Evolutionary conservation across 2,888 invertebrate species (phyloP), one percentile per base, ranked within the genome.

Genomic region (Lasioglossum figueresi): DNA sequence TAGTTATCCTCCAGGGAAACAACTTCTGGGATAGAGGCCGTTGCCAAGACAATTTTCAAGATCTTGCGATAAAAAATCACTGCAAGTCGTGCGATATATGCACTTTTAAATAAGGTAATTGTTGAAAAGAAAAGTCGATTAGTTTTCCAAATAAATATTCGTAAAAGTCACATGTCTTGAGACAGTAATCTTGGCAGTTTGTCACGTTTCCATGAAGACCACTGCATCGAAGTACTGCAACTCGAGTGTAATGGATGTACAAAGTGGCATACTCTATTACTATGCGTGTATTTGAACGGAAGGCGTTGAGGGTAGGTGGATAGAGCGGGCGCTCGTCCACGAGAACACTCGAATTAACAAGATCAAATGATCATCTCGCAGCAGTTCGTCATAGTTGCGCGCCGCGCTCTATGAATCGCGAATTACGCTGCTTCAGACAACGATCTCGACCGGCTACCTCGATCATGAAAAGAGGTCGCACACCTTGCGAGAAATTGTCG

Each of bases 311-410:
- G 52, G 10, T 52, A 52, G 52, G 8, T 52, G 52, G 23, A 52
- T n/a, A 10, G n/a, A n/a, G 52, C 52, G 23, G 23, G 23, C 52
- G n/a, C 52, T n/a, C 23, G n/a, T 52, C 23, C 52, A 1, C 52
- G 52, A 52, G 52, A n/a, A 52, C n/a, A 52, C 52, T 52, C 52
- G 52, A 52, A 52, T n/a, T 52, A 52, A 52, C 52, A n/a, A 52
- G 52, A 52, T 52, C 52, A 52, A 52, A 52, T 52, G n/a, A 52
- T 52, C n/a, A 10, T 3, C 23, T 10, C 52, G 52, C 52, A 3
- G n/a, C 52, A n/a, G 52, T 52, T 52, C 10, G 52, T 23, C 23
- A 52, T 52, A 23, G 52, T 52, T 52, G 23, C n/a, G 23, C n/a
- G 10, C n/a, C 23, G 23, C n/a, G n/a, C n/a, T 52, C 52, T n/a